phyloP scores from a whole-genome alignment of 2,888 invertebrate genomes.

The Atherix ibis region DNA sequence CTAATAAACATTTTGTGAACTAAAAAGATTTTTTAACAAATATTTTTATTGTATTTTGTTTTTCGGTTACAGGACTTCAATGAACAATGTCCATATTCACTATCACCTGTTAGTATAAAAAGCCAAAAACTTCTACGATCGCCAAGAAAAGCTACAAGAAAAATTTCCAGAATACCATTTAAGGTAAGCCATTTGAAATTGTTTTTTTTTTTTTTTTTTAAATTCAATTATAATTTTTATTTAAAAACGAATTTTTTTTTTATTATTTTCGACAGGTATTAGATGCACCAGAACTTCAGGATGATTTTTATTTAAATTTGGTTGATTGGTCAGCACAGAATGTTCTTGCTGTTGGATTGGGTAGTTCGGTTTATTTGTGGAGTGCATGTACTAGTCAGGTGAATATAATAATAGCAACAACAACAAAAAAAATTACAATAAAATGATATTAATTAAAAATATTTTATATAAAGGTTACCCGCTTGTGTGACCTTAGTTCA shows the following conservation, averaged over 20 bases:
- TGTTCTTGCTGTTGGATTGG: conserved; percentile 92
- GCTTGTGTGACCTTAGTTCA: conserved; percentile 84
- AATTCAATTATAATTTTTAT: background rate
- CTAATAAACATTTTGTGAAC: background rate
- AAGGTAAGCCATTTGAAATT: conserved; percentile 37
- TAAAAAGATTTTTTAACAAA: too few species aligned
- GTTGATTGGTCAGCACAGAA: conserved; percentile 99
- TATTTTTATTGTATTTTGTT: conserved; percentile 11
- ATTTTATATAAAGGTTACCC: conserved; percentile 47
- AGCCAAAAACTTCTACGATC: conserved; percentile 88
- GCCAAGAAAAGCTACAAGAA: conserved; percentile 92
- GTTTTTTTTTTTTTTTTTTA: background rate
- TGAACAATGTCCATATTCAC: conserved; percentile 76
- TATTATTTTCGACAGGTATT: too few species aligned
- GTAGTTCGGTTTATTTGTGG: conserved; percentile 97
- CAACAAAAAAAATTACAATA: background rate
- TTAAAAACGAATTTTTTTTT: background rate
- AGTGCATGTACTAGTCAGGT: conserved; percentile 96
- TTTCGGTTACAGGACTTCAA: conserved; percentile 50
- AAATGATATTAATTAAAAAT: background rate
- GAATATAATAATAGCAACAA: conserved; percentile 13
- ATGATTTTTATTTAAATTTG: conserved; percentile 97
- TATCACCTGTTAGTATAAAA: conserved; percentile 90
- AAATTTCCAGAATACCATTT: conserved; percentile 97
- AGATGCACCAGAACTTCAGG: conserved; percentile 42